Conservation (phyloP, 2,797 vertebrate genomes). For the Hydrolagus colliei region DNA sequence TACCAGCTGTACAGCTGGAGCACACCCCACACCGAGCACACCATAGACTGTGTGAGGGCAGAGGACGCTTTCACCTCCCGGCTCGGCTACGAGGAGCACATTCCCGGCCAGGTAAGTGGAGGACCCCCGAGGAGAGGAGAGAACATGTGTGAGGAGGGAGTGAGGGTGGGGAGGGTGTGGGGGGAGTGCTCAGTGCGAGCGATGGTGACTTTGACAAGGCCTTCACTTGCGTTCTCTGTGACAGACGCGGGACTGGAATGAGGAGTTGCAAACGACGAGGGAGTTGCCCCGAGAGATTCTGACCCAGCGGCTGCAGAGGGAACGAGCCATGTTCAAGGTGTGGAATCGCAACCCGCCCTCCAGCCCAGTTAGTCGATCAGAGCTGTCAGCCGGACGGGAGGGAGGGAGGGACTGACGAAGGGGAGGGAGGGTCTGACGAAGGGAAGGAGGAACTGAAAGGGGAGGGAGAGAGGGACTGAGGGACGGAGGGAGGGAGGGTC, state of each 20-base stretch:
- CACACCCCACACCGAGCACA: conserved; percentile 52
- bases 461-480: too few relatives aligned
- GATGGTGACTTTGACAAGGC: background rate
- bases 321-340: conserved; percentile 62
- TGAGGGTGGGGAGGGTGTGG: background rate
- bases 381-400: too few relatives aligned
- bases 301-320: conserved; percentile 62
- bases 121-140: background rate
- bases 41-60: conserved; percentile 48
- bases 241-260: conserved; percentile 69
- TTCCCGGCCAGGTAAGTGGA: conserved; percentile 52
- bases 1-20: conserved; percentile 63
- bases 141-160: background rate
- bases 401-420: too few relatives aligned
- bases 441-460: too few relatives aligned
- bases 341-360: background rate
- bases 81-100: conserved; percentile 58
- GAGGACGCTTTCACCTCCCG: conserved; percentile 52
- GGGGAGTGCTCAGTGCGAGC: background rate
- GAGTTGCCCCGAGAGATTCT: conserved; percentile 56
- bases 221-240: conserved; percentile 5
- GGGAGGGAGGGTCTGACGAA: too few relatives aligned
- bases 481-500: too few relatives aligned
- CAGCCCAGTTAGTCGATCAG: too few relatives aligned
- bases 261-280: conserved; percentile 63